Evolutionary conservation across 2,113 vertebrate genomes (phyloP), one percentile per base, ranked within the genome.

Genomic region (Eudyptes chrysolophus): DNA sequence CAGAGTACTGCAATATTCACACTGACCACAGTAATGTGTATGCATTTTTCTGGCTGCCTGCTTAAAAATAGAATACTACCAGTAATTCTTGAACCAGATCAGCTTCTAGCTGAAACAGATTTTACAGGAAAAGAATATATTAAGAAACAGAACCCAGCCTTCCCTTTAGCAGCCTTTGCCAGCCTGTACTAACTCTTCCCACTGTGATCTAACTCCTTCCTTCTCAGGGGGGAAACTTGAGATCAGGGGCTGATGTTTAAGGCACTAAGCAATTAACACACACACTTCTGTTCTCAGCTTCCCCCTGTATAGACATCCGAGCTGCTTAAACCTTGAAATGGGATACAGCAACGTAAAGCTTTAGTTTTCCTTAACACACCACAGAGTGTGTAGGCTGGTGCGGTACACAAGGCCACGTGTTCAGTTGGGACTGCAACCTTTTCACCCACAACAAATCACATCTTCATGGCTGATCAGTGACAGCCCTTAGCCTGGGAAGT

Each of bases 371-470:
- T 16, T n/a, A 38, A 51, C 13, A 44, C 7, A 13, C 17, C 55
- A 9, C 16, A 49, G n/a, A 1, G 6, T 2, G n/a, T 2, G 6
- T 2, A 38, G 17, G 25, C 16, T 1, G 21, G 29, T 16, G 6
- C 0, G 0, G 34, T 38, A 51, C 46, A 24, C 0, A 0, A 76
- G 24, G 12, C 13, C n/a, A 55, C 0, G 1, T 5, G 30, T 13
- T 48, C 44, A 64, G 36, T 0, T 60, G 55, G 49, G 27, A 65
- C 42, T 36, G 44, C 49, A 40, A 22, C 14, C 38, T 62, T 48
- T 44, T 19, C 21, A 48, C 18, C 21, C 14, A 6, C 29, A 68
- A 25, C 7, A 38, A 36, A 34, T 29, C 42, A 11, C 27, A 26
- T 3, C 27, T 36, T 44, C 36, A 4, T 1, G 14, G 36, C 30